Evolutionary conservation across 2,113 vertebrate genomes (phyloP).

Genomic region (Nibea coibor): DNA sequence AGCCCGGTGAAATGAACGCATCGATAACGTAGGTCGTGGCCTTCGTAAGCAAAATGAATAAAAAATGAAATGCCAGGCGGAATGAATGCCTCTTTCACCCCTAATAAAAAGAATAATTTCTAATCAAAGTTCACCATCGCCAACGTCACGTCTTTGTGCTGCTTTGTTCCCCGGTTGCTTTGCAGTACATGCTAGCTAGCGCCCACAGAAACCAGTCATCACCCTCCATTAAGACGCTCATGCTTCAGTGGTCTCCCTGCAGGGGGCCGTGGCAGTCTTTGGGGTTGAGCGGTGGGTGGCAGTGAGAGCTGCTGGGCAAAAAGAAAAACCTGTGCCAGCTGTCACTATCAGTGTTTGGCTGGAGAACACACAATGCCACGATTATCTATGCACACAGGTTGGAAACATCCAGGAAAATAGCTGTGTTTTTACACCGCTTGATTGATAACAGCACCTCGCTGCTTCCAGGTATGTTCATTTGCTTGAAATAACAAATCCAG

Average conservation of each 20-base stretch:
- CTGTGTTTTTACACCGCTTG: constrained; percentile 14
- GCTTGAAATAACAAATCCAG: constrained; percentile 50
- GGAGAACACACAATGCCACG: constrained; percentile 44
- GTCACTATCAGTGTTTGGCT: constrained; percentile 57
- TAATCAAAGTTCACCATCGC: background rate
- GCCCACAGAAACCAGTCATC: constrained; percentile 14
- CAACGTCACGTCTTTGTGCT: no score
- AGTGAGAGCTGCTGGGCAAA: constrained; percentile 23
- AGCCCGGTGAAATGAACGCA: background rate
- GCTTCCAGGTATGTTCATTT: constrained; percentile 48
- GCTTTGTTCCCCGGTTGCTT: background rate
- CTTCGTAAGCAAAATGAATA: background rate
- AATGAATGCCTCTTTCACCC: background rate
- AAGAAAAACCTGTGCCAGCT: constrained; percentile 53
- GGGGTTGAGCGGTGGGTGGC: constrained; percentile 30
- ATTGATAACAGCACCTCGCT: constrained; percentile 41
- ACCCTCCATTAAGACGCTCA: background rate
- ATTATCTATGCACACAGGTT: constrained; percentile 55
- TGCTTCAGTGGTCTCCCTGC: constrained; percentile 18
- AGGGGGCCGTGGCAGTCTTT: constrained; percentile 6
- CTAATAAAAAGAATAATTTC: background rate
- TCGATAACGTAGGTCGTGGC: background rate
- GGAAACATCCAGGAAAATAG: constrained; percentile 29
- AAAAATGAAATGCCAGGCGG: background rate
- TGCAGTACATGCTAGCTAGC: background rate